Percentiles rank a stretch among this genome's conserved stretches.
phyloP scores from a whole-genome alignment of 2,797 vertebrate genomes.

The Manis crassicaudata region DNA sequence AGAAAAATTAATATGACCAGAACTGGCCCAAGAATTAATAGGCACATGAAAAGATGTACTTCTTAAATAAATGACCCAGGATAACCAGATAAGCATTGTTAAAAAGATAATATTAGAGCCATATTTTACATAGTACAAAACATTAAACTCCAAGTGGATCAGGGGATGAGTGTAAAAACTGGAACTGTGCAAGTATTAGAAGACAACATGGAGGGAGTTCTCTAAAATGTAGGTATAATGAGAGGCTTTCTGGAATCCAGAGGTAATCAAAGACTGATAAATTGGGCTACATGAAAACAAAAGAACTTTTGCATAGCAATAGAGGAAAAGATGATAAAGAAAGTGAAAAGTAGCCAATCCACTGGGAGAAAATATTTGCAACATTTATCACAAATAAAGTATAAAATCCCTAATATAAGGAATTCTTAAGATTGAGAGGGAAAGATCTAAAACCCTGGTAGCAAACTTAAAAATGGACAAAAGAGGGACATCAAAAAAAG shows the following conservation, averaged over 20 bases:
- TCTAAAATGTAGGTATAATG: not conserved
- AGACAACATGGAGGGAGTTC: not conserved
- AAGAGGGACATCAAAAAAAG: not conserved
- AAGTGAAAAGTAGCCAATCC: not conserved
- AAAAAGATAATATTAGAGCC: not conserved
- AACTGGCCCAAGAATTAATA: not conserved
- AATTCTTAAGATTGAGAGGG: not conserved
- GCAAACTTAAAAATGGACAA: not conserved
- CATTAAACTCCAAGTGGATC: not conserved
- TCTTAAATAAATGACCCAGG: not conserved
- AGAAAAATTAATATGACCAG: not conserved
- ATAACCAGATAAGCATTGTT: not conserved
- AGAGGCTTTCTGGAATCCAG: not conserved
- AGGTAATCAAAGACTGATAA: not conserved
- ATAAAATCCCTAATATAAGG: not conserved
- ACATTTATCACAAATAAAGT: not conserved
- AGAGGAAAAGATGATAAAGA: not conserved
- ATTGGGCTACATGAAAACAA: not conserved
- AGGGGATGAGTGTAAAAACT: not conserved
- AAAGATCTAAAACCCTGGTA: not conserved
- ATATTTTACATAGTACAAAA: not conserved
- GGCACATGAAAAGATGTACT: not conserved
- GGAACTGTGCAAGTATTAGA: not conserved
- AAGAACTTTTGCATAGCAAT: not conserved
- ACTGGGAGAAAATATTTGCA: not conserved